Evolutionary conservation across 1,140 invertebrate genomes (phyloP).

Genomic region (Panulirus ornatus): DNA sequence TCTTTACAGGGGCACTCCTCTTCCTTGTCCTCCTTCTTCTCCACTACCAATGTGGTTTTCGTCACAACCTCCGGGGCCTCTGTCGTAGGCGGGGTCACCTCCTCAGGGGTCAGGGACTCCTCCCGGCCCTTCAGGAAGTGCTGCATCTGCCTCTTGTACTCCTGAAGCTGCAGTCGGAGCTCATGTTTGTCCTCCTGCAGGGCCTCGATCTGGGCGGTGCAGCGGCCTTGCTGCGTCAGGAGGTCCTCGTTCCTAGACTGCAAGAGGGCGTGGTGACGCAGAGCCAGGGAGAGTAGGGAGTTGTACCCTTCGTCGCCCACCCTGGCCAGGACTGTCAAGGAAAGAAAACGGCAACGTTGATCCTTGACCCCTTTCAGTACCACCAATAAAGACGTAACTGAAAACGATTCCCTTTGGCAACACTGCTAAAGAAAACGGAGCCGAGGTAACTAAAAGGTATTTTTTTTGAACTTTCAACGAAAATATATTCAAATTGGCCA

Average conservation of each 20-base stretch:
- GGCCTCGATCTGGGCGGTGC: conserved; percentile 43
- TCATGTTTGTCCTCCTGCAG: conserved; percentile 57
- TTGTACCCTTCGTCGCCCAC: not conserved
- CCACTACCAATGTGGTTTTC: not conserved
- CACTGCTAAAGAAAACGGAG: too few relatives aligned
- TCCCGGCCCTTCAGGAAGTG: not conserved
- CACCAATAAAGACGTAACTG: too few relatives aligned
- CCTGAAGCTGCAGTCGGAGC: conserved; percentile 27
- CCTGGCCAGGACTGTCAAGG: not conserved
- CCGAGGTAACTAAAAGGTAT: too few relatives aligned
- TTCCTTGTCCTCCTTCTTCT: not conserved
- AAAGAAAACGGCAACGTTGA: not conserved
- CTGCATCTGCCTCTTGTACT: conserved; percentile 29
- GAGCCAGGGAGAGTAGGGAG: conserved; percentile 40
- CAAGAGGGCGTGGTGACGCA: conserved; percentile 37
- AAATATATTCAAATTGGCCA: too few relatives aligned
- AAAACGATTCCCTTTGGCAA: too few relatives aligned
- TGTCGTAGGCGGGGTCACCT: too few relatives aligned
- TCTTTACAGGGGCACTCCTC: not conserved
- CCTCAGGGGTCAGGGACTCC: not conserved
- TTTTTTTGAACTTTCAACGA: too few relatives aligned
- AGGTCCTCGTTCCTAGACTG: conserved; percentile 49
- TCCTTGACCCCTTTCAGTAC: too few relatives aligned
- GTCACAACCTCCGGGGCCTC: not conserved
- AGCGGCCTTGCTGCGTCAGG: conserved; percentile 35